Evolutionary conservation across 1,140 invertebrate genomes (phyloP).

Genomic region (Drosophila santomea): DNA sequence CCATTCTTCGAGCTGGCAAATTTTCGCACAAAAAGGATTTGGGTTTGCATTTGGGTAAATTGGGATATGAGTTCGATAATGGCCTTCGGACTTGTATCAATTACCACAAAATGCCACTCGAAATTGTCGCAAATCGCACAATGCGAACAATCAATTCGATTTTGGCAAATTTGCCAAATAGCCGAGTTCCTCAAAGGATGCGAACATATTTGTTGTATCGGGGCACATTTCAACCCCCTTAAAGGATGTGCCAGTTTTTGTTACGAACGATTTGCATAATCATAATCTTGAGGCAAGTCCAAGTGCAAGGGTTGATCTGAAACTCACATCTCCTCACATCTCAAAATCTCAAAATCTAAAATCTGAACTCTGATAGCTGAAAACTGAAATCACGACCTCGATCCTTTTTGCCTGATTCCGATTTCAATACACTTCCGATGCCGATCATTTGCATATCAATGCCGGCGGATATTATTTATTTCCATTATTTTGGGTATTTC

Average conservation of each 20-base stretch:
- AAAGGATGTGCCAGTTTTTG: slow-evolving; percentile 3
- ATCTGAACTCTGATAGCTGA: too few species aligned
- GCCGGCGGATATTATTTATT: slow-evolving; percentile 63
- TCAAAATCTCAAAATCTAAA: background rate
- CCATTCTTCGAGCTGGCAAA: slow-evolving; percentile 18
- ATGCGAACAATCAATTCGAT: slow-evolving; percentile 55
- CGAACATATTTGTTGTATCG: background rate
- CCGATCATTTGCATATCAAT: slow-evolving; percentile 59
- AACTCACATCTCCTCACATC: slow-evolving; percentile 8
- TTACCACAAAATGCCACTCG: slow-evolving; percentile 62
- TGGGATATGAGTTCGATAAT: slow-evolving; percentile 4
- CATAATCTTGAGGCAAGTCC: slow-evolving; percentile 40
- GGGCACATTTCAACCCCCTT: slow-evolving; percentile 22
- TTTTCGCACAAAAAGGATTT: slow-evolving; percentile 28
- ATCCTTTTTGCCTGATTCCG: background rate
- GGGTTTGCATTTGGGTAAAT: background rate
- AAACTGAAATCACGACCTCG: slow-evolving; percentile 25
- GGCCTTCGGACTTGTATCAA: slow-evolving; percentile 34
- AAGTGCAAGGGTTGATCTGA: slow-evolving; percentile 35
- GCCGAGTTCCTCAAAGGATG: slow-evolving; percentile 1
- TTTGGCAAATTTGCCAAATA: slow-evolving; percentile 60
- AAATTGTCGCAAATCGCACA: slow-evolving; percentile 50
- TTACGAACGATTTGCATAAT: slow-evolving; percentile 45
- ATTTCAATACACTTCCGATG: slow-evolving; percentile 60
- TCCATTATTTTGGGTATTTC: slow-evolving; percentile 35